These are phyloP conservation scores for Pachliopta kotzebuea DNA, from an alignment of 2,888 invertebrate genomes.

Conservation along the genomic window DNA sequence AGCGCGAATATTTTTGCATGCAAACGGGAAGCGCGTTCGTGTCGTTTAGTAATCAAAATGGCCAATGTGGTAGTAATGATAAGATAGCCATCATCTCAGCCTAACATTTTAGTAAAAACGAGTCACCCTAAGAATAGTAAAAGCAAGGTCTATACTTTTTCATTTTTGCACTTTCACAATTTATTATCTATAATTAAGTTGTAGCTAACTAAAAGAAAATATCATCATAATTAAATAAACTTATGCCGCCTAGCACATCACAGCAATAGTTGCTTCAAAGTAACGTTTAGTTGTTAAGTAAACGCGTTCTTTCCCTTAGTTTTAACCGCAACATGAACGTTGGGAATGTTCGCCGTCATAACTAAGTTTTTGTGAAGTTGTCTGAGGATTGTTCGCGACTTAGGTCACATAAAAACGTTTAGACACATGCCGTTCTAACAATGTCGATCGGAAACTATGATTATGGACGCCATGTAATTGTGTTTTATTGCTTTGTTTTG, in stretches of 20 bases:
- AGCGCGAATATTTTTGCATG: no score
- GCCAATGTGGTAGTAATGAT: no score
- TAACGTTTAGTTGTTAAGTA: not conserved
- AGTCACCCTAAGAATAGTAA: no score
- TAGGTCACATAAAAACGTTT: constrained; percentile 17
- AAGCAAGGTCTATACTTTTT: no score
- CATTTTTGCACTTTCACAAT: no score
- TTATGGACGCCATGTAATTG: constrained; percentile 23
- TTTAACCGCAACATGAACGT: not conserved
- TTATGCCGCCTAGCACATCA: not conserved
- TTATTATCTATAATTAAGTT: no score
- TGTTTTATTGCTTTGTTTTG: constrained; percentile 24
- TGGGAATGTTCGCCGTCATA: constrained; percentile 15
- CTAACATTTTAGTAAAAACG: no score
- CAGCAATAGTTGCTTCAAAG: not conserved
- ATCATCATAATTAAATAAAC: not conserved
- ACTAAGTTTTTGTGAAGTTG: constrained; percentile 11
- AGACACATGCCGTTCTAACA: constrained; percentile 16
- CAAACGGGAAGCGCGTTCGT: no score
- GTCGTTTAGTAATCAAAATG: no score
- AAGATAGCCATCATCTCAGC: no score
- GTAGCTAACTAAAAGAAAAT: no score
- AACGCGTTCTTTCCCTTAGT: not conserved
- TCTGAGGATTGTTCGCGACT: constrained; percentile 15
- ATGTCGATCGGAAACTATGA: constrained; percentile 28